Evolutionary conservation across 1,140 invertebrate species (phyloP), one percentile per base, ranked within the genome.

Genomic region (Patella vulgata): DNA sequence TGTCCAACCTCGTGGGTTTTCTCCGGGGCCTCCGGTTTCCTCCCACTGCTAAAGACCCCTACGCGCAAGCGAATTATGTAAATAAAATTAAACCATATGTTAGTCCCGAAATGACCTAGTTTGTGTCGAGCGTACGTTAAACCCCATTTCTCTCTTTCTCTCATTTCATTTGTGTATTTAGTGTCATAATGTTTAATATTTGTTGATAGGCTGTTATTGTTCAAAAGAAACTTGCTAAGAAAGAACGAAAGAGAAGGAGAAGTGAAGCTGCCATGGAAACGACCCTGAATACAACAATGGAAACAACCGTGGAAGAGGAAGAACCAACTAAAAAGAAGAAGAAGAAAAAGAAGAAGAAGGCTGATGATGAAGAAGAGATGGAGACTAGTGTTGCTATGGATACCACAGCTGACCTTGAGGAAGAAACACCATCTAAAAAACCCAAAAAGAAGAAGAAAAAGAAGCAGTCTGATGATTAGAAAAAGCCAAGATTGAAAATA

Each of bases 261-360:
- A 66, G n/a, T 64, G 65, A 59, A 66, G 50, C 52, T 56, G 42
- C 36, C 42, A 58, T 63, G 33, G 47, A 57, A 30, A 47, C 28
- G 43, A 48, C 51, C 31, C 63, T 52, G 12, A 62, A 59, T 46
- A 46, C 58, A 23, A 63, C 65, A 54, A 72, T 73, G 56, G 75
- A 80, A 55, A 74, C 67, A 51, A 73, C 62, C 19, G 36, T 58
- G 42, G 47, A 57, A 28, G 56, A 57, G 12, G 53, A 61, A 53
- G 66, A 48, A 23, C 39, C 47, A 23, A 23, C 64, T 30, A 50
- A 54, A 11, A 71, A 71, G 47, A 71, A 71, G 44, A 73, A 66
- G 54, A 79, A 82, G 58, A 83, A 79, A 50, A 82, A 83, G 74
- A 75, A 81, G 53, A 70, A 74, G 59, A 70, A 78, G 56, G 68